Evolutionary conservation across 2,797 vertebrate genomes (phyloP).

Genomic region (Gadopsis marmoratus): DNA sequence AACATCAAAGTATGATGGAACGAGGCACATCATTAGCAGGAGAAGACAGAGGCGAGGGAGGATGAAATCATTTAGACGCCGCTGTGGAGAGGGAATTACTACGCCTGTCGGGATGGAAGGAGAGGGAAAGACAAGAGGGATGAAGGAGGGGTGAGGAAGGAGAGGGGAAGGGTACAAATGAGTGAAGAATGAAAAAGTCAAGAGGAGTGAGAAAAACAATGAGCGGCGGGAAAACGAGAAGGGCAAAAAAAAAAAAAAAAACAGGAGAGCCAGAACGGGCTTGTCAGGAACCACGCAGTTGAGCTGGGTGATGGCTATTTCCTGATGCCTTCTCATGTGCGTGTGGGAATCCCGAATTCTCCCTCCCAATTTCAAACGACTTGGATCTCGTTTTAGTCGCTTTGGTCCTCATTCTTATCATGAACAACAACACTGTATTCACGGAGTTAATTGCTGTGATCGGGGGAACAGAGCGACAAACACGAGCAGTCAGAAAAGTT

Average conservation of each 20-base stretch:
- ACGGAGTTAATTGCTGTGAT: background rate
- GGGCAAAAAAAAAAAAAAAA: conserved; percentile 17
- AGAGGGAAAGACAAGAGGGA: conserved; percentile 32
- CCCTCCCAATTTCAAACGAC: background rate
- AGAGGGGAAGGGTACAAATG: conserved; percentile 44
- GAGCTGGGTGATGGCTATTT: conserved; percentile 30
- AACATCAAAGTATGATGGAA: conserved; percentile 80
- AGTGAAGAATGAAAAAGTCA: conserved; percentile 53
- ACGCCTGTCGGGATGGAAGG: conserved; percentile 63
- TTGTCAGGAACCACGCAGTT: too few species aligned
- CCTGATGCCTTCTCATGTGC: conserved; percentile 30
- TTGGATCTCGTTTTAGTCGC: background rate
- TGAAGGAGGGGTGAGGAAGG: conserved; percentile 9
- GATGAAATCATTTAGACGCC: conserved; percentile 79
- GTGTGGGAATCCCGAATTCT: background rate
- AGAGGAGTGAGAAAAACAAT: conserved; percentile 40
- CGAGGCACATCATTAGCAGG: conserved; percentile 79
- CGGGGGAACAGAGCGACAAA: background rate
- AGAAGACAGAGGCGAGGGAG: conserved; percentile 68
- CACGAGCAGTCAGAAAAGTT: background rate
- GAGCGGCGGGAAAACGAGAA: conserved; percentile 29
- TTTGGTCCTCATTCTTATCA: background rate
- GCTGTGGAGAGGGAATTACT: conserved; percentile 73
- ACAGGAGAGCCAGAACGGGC: background rate
- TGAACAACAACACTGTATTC: background rate